Evolutionary conservation across 2,888 invertebrate species (phyloP).

Genomic region (Heliothis peltigera): DNA sequence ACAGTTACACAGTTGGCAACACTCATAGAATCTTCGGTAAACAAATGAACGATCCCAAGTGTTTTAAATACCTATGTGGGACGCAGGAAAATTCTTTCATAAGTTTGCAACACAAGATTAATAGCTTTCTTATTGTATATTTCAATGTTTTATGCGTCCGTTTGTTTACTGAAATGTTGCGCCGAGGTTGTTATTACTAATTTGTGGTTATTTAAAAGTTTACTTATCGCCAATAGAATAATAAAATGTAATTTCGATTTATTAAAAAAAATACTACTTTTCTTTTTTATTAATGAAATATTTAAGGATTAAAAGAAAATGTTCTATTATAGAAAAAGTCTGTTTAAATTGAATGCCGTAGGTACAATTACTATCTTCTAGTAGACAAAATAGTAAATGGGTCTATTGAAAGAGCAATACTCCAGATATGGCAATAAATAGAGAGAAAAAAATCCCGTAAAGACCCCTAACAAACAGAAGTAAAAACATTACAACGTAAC

Average conservation of each 20-base stretch:
- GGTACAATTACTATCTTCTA: conserved; percentile 16
- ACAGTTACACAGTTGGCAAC: conserved; percentile 46
- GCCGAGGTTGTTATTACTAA: conserved; percentile 7
- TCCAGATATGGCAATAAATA: neutral
- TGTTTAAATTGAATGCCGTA: neutral
- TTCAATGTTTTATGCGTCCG: conserved; percentile 31
- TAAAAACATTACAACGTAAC: conserved; percentile 57
- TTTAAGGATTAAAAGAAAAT: too few species aligned
- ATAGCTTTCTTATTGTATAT: conserved; percentile 45
- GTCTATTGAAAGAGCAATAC: conserved; percentile 70
- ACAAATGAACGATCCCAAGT: conserved; percentile 59
- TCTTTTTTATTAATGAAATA: too few species aligned
- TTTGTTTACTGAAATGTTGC: conserved; percentile 28
- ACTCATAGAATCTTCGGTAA: conserved; percentile 45
- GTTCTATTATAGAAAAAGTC: too few species aligned
- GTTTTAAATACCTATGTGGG: conserved; percentile 58
- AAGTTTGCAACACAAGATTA: conserved; percentile 58
- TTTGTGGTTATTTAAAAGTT: too few species aligned
- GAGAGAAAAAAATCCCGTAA: neutral
- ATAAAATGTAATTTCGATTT: too few species aligned
- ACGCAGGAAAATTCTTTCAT: conserved; percentile 55
- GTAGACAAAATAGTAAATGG: conserved; percentile 60
- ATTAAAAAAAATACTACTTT: too few species aligned
- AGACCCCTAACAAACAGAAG: conserved; percentile 49
- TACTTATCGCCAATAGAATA: too few species aligned